Evolutionary conservation across 2,888 invertebrate species (phyloP).

Genomic region (Amaurobius ferox): DNA sequence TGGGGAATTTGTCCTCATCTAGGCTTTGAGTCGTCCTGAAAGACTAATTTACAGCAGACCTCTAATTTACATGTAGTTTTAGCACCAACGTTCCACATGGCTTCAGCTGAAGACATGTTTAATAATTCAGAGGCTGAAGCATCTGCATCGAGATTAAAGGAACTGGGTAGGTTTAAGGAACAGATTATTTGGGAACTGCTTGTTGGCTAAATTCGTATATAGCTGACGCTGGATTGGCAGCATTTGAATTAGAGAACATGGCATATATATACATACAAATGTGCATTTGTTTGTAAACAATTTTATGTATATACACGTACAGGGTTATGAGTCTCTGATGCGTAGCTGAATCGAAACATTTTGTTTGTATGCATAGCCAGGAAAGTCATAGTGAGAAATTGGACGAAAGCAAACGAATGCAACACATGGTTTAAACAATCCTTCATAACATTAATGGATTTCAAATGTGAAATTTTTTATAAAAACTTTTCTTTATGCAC

Average conservation of each 20-base stretch:
- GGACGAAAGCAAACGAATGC: background rate
- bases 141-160: constrained; percentile 25
- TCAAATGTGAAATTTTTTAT: constrained; percentile 10
- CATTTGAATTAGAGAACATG: too few species aligned
- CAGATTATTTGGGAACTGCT: background rate
- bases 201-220: too few species aligned
- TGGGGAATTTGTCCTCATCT: background rate
- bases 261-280: too few species aligned
- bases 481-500: constrained; percentile 14
- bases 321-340: too few species aligned
- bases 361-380: too few species aligned
- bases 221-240: too few species aligned
- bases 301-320: too few species aligned
- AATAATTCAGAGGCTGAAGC: background rate
- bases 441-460: background rate
- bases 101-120: background rate
- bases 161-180: constrained; percentile 40
- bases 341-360: too few species aligned
- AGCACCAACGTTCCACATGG: constrained; percentile 40
- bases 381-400: background rate
- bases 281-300: too few species aligned
- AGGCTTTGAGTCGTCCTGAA: background rate
- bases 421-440: background rate
- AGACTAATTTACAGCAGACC: too few species aligned
- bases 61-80: constrained; percentile 34